These are phyloP conservation scores for Cacoxenus indagator DNA, from an alignment of 2,888 invertebrate species.

Conservation along the genomic window DNA sequence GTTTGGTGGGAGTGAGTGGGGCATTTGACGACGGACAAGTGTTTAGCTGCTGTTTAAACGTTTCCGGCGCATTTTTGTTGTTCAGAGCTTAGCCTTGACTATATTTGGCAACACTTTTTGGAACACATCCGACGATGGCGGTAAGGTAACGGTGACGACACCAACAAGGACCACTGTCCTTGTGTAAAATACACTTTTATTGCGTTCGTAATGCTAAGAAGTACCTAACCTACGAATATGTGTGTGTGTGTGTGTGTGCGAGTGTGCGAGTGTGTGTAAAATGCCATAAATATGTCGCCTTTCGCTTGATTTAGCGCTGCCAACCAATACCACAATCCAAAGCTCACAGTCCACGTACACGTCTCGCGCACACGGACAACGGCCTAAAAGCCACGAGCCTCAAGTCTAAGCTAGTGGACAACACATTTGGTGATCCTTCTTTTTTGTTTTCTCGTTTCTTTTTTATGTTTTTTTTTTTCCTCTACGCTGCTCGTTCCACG, in stretches of 20 bases:
- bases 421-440: background rate
- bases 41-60: slow-evolving; percentile 61
- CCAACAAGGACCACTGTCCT: slow-evolving; percentile 3
- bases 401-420: slow-evolving; percentile 50
- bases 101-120: slow-evolving; percentile 56
- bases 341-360: background rate
- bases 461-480: slow-evolving; percentile 3
- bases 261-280: slow-evolving; percentile 35
- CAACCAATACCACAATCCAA: slow-evolving; percentile 23
- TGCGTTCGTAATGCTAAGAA: slow-evolving; percentile 62
- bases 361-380: too few relatives aligned
- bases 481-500: background rate
- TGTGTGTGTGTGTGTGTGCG: slow-evolving; percentile 12
- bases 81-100: slow-evolving; percentile 58
- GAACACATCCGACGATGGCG: background rate
- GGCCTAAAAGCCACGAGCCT: background rate
- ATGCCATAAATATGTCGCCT: slow-evolving; percentile 72
- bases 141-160: background rate
- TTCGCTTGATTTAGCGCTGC: slow-evolving; percentile 67
- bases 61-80: slow-evolving; percentile 60
- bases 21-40: slow-evolving; percentile 45
- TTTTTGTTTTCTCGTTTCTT: background rate
- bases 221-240: slow-evolving; percentile 39
- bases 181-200: slow-evolving; percentile 62
- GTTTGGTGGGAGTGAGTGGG: background rate